A percentile compares a stretch with the other conserved stretches of the same genome.
phyloP scores from a whole-genome alignment of 2,113 vertebrate species.

The Lepus timidus region DNA sequence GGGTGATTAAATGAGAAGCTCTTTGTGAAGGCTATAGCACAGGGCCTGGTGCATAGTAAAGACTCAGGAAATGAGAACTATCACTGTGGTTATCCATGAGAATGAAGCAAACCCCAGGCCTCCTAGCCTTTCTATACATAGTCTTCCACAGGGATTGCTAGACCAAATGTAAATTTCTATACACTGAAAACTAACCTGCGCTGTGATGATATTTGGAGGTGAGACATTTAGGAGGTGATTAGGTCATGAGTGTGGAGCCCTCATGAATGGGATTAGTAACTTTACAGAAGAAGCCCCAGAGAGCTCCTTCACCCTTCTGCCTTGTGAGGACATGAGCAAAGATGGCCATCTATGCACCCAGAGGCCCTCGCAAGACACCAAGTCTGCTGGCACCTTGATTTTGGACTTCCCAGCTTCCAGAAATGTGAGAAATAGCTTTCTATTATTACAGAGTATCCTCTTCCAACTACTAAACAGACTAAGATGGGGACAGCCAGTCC shows the following conservation, averaged over 20 bases:
- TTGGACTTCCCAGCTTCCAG: background rate
- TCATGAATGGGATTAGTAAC: background rate
- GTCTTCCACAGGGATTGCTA: background rate
- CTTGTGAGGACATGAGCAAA: background rate
- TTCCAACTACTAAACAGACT: background rate
- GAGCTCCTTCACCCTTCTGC: background rate
- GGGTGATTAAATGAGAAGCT: constrained; percentile 2
- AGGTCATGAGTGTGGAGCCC: background rate
- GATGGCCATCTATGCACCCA: background rate
- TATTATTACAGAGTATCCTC: background rate
- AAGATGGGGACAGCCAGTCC: background rate
- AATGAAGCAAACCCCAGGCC: background rate
- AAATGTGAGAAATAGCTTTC: background rate
- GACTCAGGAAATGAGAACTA: background rate
- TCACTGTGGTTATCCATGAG: background rate
- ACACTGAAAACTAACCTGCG: background rate
- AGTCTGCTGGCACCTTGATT: background rate
- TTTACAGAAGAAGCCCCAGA: background rate
- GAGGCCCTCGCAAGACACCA: background rate
- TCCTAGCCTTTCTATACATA: background rate
- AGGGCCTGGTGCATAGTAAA: background rate
- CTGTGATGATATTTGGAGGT: background rate
- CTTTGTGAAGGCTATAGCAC: background rate
- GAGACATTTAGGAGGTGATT: background rate
- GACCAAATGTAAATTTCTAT: background rate